phyloP scores from a whole-genome alignment of 1,140 invertebrate species.

The Drosophila nannoptera region DNA sequence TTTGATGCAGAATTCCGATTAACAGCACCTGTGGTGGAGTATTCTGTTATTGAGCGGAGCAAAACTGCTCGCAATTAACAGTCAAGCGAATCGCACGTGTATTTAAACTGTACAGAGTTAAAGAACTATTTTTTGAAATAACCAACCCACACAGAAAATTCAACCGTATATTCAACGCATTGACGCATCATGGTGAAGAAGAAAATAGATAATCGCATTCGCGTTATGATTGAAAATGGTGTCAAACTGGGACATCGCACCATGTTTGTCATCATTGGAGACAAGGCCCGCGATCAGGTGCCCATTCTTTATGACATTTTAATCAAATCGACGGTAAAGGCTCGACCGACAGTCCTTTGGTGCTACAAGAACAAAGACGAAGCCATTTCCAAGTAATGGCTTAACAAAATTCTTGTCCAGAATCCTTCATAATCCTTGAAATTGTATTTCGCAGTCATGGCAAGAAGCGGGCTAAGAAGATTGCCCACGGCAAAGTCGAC shows the following conservation, averaged over 20 bases:
- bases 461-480: conserved; percentile 96
- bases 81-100: conserved; percentile 43
- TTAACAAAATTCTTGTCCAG: conserved; percentile 19
- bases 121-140: not conserved
- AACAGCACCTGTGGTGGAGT: conserved; percentile 2
- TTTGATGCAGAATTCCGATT: not conserved
- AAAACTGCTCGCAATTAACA: not conserved
- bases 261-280: conserved; percentile 96
- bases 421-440: not conserved
- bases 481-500: conserved; percentile 92
- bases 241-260: conserved; percentile 92
- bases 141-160: not conserved
- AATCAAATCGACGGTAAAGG: conserved; percentile 94
- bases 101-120: conserved; percentile 28
- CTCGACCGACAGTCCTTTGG: conserved; percentile 96
- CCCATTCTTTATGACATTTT: conserved; percentile 98
- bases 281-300: conserved; percentile 97
- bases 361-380: conserved; percentile 98
- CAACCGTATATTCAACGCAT: not conserved
- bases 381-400: conserved; percentile 87
- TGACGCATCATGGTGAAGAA: conserved; percentile 86
- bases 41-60: not conserved
- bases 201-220: conserved; percentile 98
- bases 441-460: conserved; percentile 85
- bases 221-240: conserved; percentile 98